Evolutionary conservation across 2,888 invertebrate genomes (phyloP).

Genomic region (Yponomeuta cagnagella): DNA sequence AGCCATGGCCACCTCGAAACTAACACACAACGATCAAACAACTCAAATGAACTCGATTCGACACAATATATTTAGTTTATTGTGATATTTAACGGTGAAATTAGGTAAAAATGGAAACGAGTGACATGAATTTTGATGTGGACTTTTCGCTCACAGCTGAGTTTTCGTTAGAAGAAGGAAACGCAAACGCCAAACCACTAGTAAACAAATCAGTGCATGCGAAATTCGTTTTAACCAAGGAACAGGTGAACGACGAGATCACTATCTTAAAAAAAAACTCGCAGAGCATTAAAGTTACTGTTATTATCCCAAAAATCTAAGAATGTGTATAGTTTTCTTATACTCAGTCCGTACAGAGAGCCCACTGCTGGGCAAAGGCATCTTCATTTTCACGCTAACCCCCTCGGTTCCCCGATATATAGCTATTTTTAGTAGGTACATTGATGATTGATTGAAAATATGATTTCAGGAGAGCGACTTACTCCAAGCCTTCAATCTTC

Average conservation of each 20-base stretch:
- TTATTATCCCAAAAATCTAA: too few species aligned
- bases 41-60: neutral
- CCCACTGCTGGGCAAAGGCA: too few species aligned
- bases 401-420: too few species aligned
- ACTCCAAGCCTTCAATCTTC: conserved; percentile 57
- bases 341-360: too few species aligned
- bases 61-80: neutral
- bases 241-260: conserved; percentile 35
- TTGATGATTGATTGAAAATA: neutral
- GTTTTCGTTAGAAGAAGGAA: conserved; percentile 31
- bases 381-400: too few species aligned
- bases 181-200: conserved; percentile 20
- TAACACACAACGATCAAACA: neutral
- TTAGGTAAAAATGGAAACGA: conserved; percentile 20
- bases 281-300: too few species aligned
- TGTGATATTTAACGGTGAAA: too few species aligned
- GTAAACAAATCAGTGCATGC: conserved; percentile 35
- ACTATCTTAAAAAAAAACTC: too few species aligned
- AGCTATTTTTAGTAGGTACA: too few species aligned
- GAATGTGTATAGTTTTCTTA: too few species aligned
- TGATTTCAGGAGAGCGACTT: conserved; percentile 53
- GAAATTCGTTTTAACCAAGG: conserved; percentile 42
- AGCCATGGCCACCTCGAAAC: conserved; percentile 7
- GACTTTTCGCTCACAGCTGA: conserved; percentile 41
- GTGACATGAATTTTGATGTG: conserved; percentile 8